Percentiles rank a stretch among this genome's conserved stretches.
phyloP scores from a whole-genome alignment of 1,140 invertebrate genomes.

The Macrocentrus cingulum region DNA sequence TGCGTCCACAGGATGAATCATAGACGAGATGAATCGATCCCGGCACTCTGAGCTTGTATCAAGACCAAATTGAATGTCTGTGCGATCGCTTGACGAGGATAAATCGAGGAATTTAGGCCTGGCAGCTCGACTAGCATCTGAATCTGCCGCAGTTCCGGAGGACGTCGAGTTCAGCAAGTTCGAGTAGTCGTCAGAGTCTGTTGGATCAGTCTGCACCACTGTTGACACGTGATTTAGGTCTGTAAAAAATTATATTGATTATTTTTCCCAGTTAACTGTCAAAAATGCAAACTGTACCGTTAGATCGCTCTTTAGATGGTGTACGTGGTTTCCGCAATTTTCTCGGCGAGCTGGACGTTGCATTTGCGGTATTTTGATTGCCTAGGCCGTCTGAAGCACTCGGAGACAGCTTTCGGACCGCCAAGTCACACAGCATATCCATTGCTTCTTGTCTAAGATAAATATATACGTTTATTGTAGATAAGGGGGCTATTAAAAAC shows the following conservation, averaged over 20 bases:
- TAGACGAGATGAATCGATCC: constrained; percentile 28
- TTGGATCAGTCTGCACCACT: constrained; percentile 42
- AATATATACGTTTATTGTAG: background rate
- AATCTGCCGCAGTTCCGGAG: constrained; percentile 45
- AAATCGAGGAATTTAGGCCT: constrained; percentile 61
- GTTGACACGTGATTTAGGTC: constrained; percentile 31
- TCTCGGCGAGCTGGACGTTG: constrained; percentile 63
- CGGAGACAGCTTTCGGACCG: constrained; percentile 70
- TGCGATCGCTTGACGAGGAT: constrained; percentile 55
- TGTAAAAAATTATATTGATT: constrained; percentile 1
- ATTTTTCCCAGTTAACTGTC: no score
- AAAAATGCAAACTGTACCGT: no score
- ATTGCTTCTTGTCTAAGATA: constrained; percentile 75
- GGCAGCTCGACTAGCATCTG: constrained; percentile 34
- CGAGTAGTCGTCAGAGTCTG: constrained; percentile 52
- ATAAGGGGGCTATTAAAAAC: no score
- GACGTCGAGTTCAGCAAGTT: constrained; percentile 45
- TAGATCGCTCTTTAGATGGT: constrained; percentile 45
- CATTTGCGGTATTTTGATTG: constrained; percentile 58
- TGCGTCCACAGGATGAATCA: background rate
- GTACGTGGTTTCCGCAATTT: constrained; percentile 57
- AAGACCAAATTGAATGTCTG: constrained; percentile 58
- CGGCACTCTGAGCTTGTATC: constrained; percentile 44
- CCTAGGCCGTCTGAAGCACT: constrained; percentile 62
- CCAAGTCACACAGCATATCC: constrained; percentile 79